phyloP scores from a whole-genome alignment of 2,888 invertebrate genomes.

The Microctonus aethiopoides region DNA sequence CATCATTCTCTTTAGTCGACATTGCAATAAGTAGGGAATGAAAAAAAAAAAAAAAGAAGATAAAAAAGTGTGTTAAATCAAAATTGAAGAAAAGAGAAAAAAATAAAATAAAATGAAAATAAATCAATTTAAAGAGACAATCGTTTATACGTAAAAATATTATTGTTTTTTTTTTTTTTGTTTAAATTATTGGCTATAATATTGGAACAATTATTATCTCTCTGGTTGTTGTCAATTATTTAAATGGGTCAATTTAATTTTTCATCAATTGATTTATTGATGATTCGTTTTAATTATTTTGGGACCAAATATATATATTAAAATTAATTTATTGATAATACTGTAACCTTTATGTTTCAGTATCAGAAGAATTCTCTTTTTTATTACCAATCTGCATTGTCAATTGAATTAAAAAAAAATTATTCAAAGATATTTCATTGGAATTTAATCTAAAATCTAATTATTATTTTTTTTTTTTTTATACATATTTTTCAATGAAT shows the following conservation, averaged over 20 bases:
- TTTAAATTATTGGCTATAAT: neutral
- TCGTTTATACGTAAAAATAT: neutral
- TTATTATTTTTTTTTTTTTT: neutral
- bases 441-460: too few relatives aligned
- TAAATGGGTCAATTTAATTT: too few relatives aligned
- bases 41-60: neutral
- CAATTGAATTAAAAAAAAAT: too few relatives aligned
- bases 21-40: slow-evolving; percentile 31
- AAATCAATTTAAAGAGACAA: slow-evolving; percentile 3
- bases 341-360: too few relatives aligned
- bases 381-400: neutral
- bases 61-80: slow-evolving; percentile 7
- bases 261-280: neutral
- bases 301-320: neutral
- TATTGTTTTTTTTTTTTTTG: neutral
- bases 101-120: neutral
- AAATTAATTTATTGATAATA: too few relatives aligned
- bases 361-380: too few relatives aligned
- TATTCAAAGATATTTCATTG: neutral
- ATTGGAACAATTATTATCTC: neutral
- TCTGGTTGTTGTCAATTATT: neutral
- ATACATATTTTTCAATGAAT: neutral
- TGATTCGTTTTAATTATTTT: neutral
- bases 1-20: slow-evolving; percentile 42
- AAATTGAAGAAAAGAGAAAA: neutral